Base-by-base conservation (phyloP, 2,888 invertebrate genomes). In the Smittia aterrima region DNA sequence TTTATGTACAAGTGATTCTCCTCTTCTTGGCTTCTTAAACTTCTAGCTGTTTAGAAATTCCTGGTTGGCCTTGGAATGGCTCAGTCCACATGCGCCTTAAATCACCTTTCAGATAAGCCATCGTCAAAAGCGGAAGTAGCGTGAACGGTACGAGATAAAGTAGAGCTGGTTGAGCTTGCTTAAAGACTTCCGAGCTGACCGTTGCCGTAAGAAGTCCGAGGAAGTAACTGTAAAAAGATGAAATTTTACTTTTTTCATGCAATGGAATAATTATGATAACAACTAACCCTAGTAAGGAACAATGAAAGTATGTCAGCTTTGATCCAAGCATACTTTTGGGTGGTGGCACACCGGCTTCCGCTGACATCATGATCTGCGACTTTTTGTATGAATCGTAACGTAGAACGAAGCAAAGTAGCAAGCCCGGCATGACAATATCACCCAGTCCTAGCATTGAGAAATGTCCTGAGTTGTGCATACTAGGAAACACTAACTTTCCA, bases 101-200 rank as follows among this genome's bases (percentile, higher is more conserved):
- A 86, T 98, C 98, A 77, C 98, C 97, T 96, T 96, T 97, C 78
- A 98, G 88, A 84, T 98, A 98, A 77, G 98, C 98, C 97, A 98
- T 98, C 78, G 96, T 94, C 79, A 98, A 89, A 77, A 98, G 88
- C 78, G 98, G 98, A 84, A 98, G 87, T 82, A 98, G 87, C 81
- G 97, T 98, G 85, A 98, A 98, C 80, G 98, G 98, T 82, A 98
- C 98, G 80, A 98, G 89, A 86, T 98, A 98, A 75, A 98, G 88
- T 79, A 98, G 88, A 78, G 98, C 98, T 76, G 98, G 98, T 85
- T 98, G 98, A 77, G 98, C 97, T 78, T 97, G 97, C 86, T 96
- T 96, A 87, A 98, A 98, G 81, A 98, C 91, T 86, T 98, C 98
- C 66, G 96, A 96, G 79, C 96, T 97, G 78, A 98, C 95, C 53